Base-by-base conservation (phyloP, 2,888 invertebrate genomes). In the Papilio elwesi region DNA sequence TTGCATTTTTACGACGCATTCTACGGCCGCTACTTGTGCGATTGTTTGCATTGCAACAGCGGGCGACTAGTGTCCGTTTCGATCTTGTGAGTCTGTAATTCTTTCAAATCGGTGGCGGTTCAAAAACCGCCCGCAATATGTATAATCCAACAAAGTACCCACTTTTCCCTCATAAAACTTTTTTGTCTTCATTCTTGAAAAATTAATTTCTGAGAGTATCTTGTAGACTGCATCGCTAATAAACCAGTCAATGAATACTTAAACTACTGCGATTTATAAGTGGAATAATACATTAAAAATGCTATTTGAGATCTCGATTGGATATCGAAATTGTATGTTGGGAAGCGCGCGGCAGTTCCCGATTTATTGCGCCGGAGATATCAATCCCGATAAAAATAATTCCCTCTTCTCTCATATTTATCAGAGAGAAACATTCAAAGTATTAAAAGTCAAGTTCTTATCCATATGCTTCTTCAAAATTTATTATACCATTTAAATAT, bases 361-460 rank as follows among this genome's bases (percentile, higher is more conserved):
- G 57, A 71, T 71, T 71, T 71, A 71, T 71, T 57, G 65, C 70
- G 51, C 38, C 55, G 49, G 57, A 49, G 70, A 71, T 71, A 66
- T 62, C 47, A 67, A 62, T 52, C 51, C 7, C 38, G 67, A 71
- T 71, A 71, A 71, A 71, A 67, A 62, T 71, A 67, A 67, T 67
- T 67, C 67, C 16, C 59, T 71, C 43, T 51, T 53, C 64, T 53
- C 52, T 67, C 67, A 52, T 52, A 67, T 67, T 67, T 71, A 59
- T 62, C 52, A 10, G 47, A 11, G 62, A 71, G 67, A 62, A 51
- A 71, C 26, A 62, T 71, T 67, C 67, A 52, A 53, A 71, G 62
- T 71, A 49, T 62, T 62, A 62, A 62, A 62, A 62, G 6, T 59
- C 59, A 15, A 62, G 43, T 62, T 62, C 38, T 43, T 59, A 62